Evolutionary conservation across 2,888 invertebrate genomes (phyloP).

Genomic region (Dorcus parallelipipedus): DNA sequence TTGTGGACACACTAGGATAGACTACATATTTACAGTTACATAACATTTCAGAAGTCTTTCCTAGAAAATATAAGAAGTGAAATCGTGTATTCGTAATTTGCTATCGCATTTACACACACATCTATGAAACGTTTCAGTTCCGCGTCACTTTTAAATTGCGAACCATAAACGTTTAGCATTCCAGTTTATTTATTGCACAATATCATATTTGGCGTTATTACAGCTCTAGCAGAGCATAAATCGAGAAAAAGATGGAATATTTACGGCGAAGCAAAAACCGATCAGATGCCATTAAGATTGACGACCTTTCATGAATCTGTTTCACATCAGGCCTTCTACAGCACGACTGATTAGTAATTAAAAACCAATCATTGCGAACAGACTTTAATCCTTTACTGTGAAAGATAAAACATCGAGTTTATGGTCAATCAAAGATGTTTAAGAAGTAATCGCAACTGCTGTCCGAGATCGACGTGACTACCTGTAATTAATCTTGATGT

Average conservation of each 20-base stretch:
- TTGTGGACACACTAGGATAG: too few relatives aligned
- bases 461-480: too few relatives aligned
- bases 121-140: neutral
- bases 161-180: neutral
- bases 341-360: constrained; percentile 22
- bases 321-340: constrained; percentile 17
- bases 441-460: neutral
- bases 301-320: constrained; percentile 21
- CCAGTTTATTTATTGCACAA: neutral
- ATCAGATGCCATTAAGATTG: constrained; percentile 19
- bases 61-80: too few relatives aligned
- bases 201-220: constrained; percentile 2
- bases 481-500: too few relatives aligned
- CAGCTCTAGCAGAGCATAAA: constrained; percentile 17
- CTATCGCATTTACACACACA: too few relatives aligned
- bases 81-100: too few relatives aligned
- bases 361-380: constrained; percentile 17
- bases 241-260: constrained; percentile 11
- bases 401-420: neutral
- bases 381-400: neutral
- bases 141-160: neutral
- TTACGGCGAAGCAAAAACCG: constrained; percentile 17
- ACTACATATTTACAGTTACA: too few relatives aligned
- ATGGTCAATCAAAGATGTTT: neutral
- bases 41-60: too few relatives aligned